phyloP scores from a whole-genome alignment of 2,113 vertebrate species.

The Leptocoma aspasia region DNA sequence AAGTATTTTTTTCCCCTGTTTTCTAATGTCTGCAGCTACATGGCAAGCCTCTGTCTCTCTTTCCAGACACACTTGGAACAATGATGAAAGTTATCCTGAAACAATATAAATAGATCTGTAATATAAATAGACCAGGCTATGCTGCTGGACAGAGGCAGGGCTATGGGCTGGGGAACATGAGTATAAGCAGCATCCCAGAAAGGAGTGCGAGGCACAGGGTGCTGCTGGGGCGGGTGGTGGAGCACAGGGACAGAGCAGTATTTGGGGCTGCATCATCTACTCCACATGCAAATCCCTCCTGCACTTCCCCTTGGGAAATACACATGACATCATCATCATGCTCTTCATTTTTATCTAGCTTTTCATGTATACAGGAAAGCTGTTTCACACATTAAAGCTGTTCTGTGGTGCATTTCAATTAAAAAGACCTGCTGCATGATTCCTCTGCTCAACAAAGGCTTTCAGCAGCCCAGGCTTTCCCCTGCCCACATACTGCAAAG shows the following conservation, averaged over 20 bases:
- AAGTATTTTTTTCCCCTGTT: constrained; percentile 44
- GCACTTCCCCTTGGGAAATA: not conserved
- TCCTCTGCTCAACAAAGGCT: not conserved
- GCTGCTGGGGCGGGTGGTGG: not conserved
- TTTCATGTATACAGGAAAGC: not conserved
- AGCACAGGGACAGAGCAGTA: not conserved
- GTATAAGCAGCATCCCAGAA: not conserved
- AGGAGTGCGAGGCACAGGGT: not conserved
- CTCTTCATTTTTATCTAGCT: not conserved
- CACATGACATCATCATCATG: fast-evolving
- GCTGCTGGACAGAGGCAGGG: not conserved
- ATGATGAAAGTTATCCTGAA: constrained; percentile 59
- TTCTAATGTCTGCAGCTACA: constrained; percentile 16
- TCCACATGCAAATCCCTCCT: not conserved
- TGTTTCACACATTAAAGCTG: not conserved
- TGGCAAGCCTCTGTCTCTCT: not conserved
- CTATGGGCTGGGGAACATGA: not conserved
- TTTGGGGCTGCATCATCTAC: not conserved
- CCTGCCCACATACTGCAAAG: not conserved
- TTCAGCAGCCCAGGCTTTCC: not conserved
- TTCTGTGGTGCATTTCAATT: not conserved
- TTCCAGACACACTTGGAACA: constrained; percentile 58
- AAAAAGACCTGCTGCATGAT: not conserved
- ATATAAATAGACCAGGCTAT: constrained; percentile 43
- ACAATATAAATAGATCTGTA: constrained; percentile 61